Evolutionary conservation across 2,797 vertebrate species (phyloP), one percentile per base, ranked within the genome.

Genomic region (Chromis chromis): DNA sequence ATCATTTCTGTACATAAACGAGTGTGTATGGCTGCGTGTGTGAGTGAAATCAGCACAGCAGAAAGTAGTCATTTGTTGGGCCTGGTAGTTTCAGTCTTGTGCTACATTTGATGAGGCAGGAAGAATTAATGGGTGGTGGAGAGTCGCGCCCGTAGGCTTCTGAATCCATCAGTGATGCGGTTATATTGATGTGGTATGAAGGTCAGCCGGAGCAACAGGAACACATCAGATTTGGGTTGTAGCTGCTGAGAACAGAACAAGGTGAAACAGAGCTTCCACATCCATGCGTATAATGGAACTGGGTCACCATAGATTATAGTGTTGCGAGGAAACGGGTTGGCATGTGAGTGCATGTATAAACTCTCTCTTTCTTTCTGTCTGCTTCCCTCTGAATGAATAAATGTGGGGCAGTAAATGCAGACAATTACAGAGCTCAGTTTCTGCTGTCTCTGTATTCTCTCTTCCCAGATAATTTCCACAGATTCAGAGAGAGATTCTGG

Each of bases 251-350:
- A 76, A 44, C 28, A 59, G 74, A 65, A 54, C 62, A 55, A 21
- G 62, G 67, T 75, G 64, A 56, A 65, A 65, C 25, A 50, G 68
- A 71, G 76, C 72, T 72, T 80, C 68, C 58, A 75, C 67, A 65
- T 39, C 73, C 53, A 50, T 80, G 69, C 66, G 66, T 65, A 48
- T 22, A 70, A 75, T 73, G 83, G 82, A 93, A 92, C 57, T 91
- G 87, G 91, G 91, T 92, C 89, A 86, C 33, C 61, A 63, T 64
- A 61, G 71, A 78, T 74, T 62, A 68, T 57, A 44, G 46, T n/a
- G 46, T 62, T 57, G 24, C 60, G 79, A 81, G 44, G 66, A 69
- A 64, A 55, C 52, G 67, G 46, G 75, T 28, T 59, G 57, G 58
- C 69, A 50, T 6, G 19, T 42, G 60, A 48, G 14, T 52, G 25